Evolutionary conservation across 2,888 invertebrate species (phyloP), one percentile per base, ranked within the genome.

Genomic region (Mylabris sibirica): DNA sequence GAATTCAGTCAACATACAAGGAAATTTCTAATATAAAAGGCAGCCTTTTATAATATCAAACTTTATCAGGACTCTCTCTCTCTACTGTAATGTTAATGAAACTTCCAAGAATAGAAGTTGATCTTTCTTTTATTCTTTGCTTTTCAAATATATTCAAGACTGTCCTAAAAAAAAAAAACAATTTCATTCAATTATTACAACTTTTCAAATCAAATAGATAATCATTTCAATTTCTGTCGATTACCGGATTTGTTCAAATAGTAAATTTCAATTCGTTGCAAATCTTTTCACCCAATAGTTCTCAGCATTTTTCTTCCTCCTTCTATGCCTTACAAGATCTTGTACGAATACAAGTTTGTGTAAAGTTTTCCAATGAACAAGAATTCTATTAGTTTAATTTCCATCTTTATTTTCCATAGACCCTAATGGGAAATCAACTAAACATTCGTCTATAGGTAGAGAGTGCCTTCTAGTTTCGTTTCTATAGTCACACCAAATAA

Each of bases 201-300:
- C 22, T 53, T 14, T 49, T 11, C 53, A 53, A 53, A 24, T 53
- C 53, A 12, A 44, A 53, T 53, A 53, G 53, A 53, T 53, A 53
- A 53, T 53, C 53, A 53, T 53, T 53, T 53, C 53, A 53, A 53
- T 53, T 49, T 53, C 30, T 24, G 53, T 53, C 53, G 53, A 53
- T 53, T 53, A 20, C 12, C 53, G 22, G 53, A 53, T 24, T 53
- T 53, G 53, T 53, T 53, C 53, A 24, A 24, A 53, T 5, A 53
- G 24, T 22, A 53, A 35, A 60, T 38, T 24, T 12, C 53, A 53
- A 20, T 53, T 53, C 12, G 3, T 22, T 53, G 20, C 9, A 24
- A 53, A 53, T 53, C 53, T 12, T 12, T 24, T 14, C 20, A 20
- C 20, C 20, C 20, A 20, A 8, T 22, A n/a, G n/a, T 9, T 44